These are phyloP conservation scores for Tetranychus piercei DNA, from an alignment of 2,888 invertebrate genomes.

Conservation along the genomic window DNA sequence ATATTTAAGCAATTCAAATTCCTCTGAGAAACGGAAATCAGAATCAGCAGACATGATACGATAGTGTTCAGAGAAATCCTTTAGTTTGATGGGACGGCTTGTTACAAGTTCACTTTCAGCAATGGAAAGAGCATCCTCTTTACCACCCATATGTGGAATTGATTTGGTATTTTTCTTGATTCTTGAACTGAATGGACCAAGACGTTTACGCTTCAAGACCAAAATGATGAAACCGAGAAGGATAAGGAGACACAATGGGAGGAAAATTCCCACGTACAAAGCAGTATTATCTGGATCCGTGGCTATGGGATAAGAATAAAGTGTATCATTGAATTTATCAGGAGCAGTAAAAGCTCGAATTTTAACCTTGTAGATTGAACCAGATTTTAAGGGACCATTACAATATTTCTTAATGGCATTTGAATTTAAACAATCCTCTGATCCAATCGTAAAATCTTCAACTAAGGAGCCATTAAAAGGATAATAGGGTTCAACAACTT, in stretches of 20 bases:
- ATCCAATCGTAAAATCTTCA: conserved; percentile 70
- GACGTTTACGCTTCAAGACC: conserved; percentile 40
- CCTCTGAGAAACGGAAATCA: conserved; percentile 91
- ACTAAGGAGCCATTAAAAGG: conserved; percentile 58
- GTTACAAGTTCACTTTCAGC: conserved; percentile 60
- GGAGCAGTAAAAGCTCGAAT: conserved; percentile 81
- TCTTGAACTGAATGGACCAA: conserved; percentile 40
- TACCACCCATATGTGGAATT: conserved; percentile 26
- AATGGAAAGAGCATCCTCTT: conserved; percentile 51
- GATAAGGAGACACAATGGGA: conserved; percentile 46
- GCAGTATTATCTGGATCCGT: conserved; percentile 78
- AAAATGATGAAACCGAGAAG: conserved; percentile 28
- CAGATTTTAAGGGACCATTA: conserved; percentile 83
- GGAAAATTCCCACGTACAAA: conserved; percentile 55
- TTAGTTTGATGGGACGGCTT: conserved; percentile 61
- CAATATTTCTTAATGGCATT: conserved; percentile 49
- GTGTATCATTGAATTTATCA: conserved; percentile 83
- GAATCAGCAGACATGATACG: conserved; percentile 90
- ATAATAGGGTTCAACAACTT: conserved; percentile 71
- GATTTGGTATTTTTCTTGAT: conserved; percentile 10
- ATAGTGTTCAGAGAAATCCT: conserved; percentile 80
- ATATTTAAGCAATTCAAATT: conserved; percentile 91
- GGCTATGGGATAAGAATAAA: conserved; percentile 68
- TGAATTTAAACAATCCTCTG: conserved; percentile 38
- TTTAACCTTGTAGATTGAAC: conserved; percentile 73